A percentile compares a stretch with the other conserved stretches of the same genome.
Conservation (phyloP, 2,888 invertebrate genomes). For the Lasioglossum leucozonium region DNA sequence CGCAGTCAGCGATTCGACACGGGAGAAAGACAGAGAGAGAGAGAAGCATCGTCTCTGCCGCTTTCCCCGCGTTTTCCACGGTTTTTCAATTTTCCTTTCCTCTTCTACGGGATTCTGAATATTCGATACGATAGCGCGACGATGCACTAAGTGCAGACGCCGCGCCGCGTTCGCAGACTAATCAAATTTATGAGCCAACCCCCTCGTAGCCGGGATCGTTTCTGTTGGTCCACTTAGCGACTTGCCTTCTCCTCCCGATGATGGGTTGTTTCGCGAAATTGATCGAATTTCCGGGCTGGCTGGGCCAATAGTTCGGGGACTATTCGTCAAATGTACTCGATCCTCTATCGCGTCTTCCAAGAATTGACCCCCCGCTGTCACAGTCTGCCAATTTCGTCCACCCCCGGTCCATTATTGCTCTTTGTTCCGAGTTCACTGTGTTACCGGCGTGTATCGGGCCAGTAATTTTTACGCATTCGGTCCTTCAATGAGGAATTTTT, state of each 20-base stretch:
- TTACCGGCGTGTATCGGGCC: not conserved
- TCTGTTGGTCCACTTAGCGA: slow-evolving; percentile 66
- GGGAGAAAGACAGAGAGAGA: not conserved
- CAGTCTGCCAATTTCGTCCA: not conserved
- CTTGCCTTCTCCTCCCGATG: slow-evolving; percentile 38
- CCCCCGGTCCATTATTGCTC: not conserved
- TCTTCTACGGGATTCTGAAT: slow-evolving; percentile 39
- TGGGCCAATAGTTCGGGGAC: slow-evolving; percentile 28
- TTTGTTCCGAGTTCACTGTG: not conserved
- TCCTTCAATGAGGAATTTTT: too few species aligned
- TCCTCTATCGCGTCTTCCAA: slow-evolving; percentile 11
- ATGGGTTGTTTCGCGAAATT: slow-evolving; percentile 49
- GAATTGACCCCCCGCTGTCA: not conserved
- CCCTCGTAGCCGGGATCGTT: slow-evolving; percentile 51
- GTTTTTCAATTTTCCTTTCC: slow-evolving; percentile 1
- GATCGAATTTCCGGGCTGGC: slow-evolving; percentile 50
- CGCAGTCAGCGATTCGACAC: slow-evolving; percentile 10
- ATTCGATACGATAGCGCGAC: slow-evolving; percentile 27
- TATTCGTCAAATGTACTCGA: slow-evolving; percentile 8
- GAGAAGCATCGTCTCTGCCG: not conserved
- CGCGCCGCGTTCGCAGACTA: slow-evolving; percentile 63
- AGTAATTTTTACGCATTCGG: too few species aligned
- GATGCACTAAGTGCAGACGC: slow-evolving; percentile 58
- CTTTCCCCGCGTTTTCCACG: not conserved
- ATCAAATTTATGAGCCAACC: slow-evolving; percentile 68